These are phyloP conservation scores for Beris morrisii DNA, from an alignment of 2,888 invertebrate genomes.

Conservation along the genomic window DNA sequence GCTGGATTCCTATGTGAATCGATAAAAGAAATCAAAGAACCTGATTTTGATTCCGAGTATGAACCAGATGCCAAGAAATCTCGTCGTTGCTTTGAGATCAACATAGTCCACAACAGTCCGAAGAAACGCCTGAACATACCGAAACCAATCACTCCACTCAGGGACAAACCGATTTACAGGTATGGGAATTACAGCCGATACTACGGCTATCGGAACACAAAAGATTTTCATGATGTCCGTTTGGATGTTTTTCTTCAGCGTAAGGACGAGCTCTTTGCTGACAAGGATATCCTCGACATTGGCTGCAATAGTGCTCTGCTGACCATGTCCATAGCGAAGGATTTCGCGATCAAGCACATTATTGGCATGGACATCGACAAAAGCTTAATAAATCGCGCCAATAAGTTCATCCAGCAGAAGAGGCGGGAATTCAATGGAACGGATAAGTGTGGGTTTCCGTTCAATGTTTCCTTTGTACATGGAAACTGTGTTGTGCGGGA, in stretches of 20 bases:
- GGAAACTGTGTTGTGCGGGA: constrained; percentile 81
- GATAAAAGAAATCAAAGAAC: too few species aligned
- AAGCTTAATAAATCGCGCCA: constrained; percentile 62
- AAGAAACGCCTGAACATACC: constrained; percentile 15
- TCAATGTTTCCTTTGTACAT: constrained; percentile 74
- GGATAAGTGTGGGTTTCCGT: constrained; percentile 64
- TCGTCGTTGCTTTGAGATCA: neutral
- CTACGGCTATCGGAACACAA: constrained; percentile 79
- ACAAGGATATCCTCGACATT: constrained; percentile 78
- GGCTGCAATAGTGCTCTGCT: constrained; percentile 88
- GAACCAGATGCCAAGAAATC: constrained; percentile 1
- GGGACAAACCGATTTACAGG: constrained; percentile 44
- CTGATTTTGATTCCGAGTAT: neutral
- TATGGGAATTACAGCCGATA: constrained; percentile 61
- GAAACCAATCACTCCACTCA: neutral
- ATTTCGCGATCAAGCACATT: constrained; percentile 69
- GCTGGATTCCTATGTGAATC: too few species aligned
- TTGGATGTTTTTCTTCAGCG: constrained; percentile 66
- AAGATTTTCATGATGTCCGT: constrained; percentile 68
- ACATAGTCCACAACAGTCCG: constrained; percentile 3
- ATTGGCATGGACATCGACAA: constrained; percentile 84
- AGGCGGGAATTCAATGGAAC: constrained; percentile 19
- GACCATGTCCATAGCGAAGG: constrained; percentile 73
- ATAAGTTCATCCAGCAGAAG: constrained; percentile 39
- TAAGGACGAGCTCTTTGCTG: constrained; percentile 65